phyloP scores from a whole-genome alignment of 2,113 vertebrate species.

The Calonectris borealis region DNA sequence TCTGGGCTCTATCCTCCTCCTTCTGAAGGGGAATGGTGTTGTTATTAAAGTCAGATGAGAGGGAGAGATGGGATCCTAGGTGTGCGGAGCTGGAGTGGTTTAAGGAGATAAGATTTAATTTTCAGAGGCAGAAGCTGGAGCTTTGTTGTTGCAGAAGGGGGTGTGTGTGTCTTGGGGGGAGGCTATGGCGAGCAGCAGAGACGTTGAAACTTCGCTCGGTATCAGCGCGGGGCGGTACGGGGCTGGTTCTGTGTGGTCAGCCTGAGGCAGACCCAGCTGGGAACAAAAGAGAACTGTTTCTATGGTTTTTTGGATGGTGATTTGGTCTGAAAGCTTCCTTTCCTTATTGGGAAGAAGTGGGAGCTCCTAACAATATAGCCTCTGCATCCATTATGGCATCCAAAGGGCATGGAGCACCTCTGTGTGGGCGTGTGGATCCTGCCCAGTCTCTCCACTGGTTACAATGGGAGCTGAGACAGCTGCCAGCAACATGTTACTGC shows the following conservation, averaged over 20 bases:
- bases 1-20: background rate
- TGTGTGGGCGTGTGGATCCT: background rate
- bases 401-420: background rate
- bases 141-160: conserved; percentile 20
- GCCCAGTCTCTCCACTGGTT: background rate
- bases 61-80: conserved; percentile 21
- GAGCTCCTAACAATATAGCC: rapidly evolving
- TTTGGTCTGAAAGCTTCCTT: background rate
- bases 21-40: background rate
- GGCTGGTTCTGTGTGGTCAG: background rate
- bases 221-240: rapidly evolving
- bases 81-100: conserved; percentile 24
- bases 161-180: background rate
- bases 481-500: background rate
- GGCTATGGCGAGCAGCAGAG: background rate
- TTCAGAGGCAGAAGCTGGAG: background rate
- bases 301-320: background rate
- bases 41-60: conserved; percentile 52
- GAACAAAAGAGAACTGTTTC: background rate
- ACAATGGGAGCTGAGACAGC: background rate
- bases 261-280: background rate
- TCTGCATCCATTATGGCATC: background rate
- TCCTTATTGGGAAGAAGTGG: background rate
- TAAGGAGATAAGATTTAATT: conserved; percentile 56
- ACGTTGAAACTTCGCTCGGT: rapidly evolving